phyloP scores from a whole-genome alignment of 2,113 vertebrate species.

The Nipponia nippon region DNA sequence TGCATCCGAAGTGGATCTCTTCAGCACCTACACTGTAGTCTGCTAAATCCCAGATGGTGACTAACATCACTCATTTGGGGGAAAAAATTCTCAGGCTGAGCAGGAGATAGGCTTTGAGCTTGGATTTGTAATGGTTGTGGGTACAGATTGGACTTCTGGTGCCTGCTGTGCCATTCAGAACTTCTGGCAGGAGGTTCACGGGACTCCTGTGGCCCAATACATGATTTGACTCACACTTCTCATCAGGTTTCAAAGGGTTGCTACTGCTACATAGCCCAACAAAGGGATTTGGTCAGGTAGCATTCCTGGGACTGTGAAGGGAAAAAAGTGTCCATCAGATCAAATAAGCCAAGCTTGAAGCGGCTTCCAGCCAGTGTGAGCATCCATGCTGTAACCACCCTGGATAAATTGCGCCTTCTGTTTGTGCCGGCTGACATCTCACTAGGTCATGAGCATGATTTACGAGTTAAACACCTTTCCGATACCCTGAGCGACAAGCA shows the following conservation, averaged over 20 bases:
- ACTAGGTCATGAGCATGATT: slow-evolving; percentile 94
- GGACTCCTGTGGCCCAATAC: neutral
- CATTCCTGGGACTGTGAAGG: slow-evolving; percentile 15
- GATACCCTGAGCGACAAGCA: slow-evolving; percentile 92
- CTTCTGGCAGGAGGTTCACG: neutral
- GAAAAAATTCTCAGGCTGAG: neutral
- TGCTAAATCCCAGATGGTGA: neutral
- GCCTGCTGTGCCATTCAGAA: neutral
- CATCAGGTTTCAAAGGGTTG: slow-evolving; percentile 60
- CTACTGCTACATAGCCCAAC: neutral
- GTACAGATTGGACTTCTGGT: neutral
- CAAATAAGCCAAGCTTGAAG: slow-evolving; percentile 47
- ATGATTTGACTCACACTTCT: neutral
- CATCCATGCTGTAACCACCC: slow-evolving; percentile 63
- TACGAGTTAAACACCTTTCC: slow-evolving; percentile 87
- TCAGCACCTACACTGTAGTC: neutral
- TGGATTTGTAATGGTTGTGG: neutral
- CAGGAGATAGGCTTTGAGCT: neutral
- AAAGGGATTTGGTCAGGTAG: slow-evolving; percentile 40
- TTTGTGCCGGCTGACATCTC: slow-evolving; percentile 75
- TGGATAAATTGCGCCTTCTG: slow-evolving; percentile 76
- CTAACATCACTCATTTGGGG: neutral
- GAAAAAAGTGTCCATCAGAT: neutral
- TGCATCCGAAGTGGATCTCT: neutral
- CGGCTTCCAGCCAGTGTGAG: slow-evolving; percentile 60